phyloP scores from a whole-genome alignment of 2,888 invertebrate species.

The Teleogryllus oceanicus region DNA sequence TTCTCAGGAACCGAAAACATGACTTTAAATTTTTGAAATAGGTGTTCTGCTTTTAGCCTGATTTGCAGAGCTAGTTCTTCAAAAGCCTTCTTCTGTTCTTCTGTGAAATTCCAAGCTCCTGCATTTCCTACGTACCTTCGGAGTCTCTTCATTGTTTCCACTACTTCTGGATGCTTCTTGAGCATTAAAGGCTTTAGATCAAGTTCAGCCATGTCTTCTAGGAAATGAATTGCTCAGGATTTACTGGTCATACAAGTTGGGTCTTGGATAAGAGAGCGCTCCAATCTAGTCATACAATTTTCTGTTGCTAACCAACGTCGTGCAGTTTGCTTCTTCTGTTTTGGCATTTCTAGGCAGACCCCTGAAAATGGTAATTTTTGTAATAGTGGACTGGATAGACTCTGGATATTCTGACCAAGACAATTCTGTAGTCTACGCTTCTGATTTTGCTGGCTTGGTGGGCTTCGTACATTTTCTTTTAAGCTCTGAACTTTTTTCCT shows the following conservation, averaged over 20 bases:
- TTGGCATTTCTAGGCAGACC: too few relatives aligned
- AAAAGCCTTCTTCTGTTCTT: constrained; percentile 58
- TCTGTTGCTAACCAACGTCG: constrained; percentile 61
- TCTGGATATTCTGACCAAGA: too few relatives aligned
- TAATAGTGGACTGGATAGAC: too few relatives aligned
- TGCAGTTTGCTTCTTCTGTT: constrained; percentile 44
- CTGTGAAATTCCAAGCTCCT: constrained; percentile 66
- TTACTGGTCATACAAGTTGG: constrained; percentile 63
- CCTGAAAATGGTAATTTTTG: too few relatives aligned
- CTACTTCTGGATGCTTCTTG: constrained; percentile 73
- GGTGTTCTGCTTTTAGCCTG: constrained; percentile 63
- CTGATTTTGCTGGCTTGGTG: too few relatives aligned
- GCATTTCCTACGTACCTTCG: constrained; percentile 71
- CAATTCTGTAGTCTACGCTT: too few relatives aligned
- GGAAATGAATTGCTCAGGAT: constrained; percentile 65
- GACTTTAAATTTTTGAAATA: constrained; percentile 57
- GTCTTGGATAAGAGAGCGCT: constrained; percentile 65
- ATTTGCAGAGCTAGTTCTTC: constrained; percentile 66
- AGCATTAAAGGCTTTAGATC: constrained; percentile 70
- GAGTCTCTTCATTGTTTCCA: constrained; percentile 69
- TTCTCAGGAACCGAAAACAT: constrained; percentile 62
- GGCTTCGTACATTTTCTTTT: too few relatives aligned
- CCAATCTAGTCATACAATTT: constrained; percentile 61
- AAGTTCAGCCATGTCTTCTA: constrained; percentile 60
- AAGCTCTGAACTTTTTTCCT: background rate